These are phyloP conservation scores for Morelia viridis DNA, from an alignment of 2,797 vertebrate genomes.

Conservation along the genomic window DNA sequence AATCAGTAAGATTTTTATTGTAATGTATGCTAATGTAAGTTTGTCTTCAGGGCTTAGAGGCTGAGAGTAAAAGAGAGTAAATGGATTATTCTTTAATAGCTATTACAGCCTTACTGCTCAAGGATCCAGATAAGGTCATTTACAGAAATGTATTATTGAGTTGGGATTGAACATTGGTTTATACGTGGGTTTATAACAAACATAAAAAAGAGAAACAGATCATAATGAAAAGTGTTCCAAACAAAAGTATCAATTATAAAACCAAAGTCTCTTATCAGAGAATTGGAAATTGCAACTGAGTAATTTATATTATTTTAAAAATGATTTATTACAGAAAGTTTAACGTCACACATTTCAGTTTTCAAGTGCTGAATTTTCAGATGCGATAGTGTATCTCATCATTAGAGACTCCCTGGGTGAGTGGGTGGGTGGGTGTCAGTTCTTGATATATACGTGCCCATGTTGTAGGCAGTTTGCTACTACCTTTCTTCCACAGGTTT, in stretches of 20 bases:
- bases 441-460: background rate
- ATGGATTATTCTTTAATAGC: slow-evolving; percentile 5
- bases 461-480: background rate
- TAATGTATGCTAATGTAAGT: slow-evolving; percentile 16
- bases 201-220: background rate
- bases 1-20: background rate
- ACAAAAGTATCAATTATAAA: background rate
- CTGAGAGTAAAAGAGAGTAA: background rate
- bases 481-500: background rate
- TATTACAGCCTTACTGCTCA: background rate
- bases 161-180: background rate
- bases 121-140: slow-evolving; percentile 1
- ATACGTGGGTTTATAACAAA: background rate
- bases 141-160: background rate
- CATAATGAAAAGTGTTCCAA: background rate
- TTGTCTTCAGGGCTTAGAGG: background rate
- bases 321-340: background rate
- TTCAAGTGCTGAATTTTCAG: background rate
- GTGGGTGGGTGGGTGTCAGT: background rate
- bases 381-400: background rate
- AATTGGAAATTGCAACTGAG: background rate
- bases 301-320: background rate
- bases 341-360: background rate
- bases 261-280: background rate
- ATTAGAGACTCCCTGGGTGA: background rate